A percentile compares a stretch with the other conserved stretches of the same genome.
phyloP scores from a whole-genome alignment of 2,797 vertebrate genomes.

The Tadarida brasiliensis region DNA sequence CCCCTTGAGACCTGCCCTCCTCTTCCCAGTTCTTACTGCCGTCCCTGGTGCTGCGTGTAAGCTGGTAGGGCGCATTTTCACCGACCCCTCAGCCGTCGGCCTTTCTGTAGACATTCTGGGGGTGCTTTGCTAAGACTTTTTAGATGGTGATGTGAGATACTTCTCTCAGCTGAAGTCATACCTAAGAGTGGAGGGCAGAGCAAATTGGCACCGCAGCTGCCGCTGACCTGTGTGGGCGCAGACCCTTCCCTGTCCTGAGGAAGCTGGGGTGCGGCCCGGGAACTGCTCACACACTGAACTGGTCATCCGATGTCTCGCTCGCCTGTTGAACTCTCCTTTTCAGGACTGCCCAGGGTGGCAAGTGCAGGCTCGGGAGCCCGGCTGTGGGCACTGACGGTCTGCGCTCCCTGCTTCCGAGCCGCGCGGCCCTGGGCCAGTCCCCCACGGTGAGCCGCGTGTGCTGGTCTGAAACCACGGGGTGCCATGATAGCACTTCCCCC shows the following conservation, averaged over 20 bases:
- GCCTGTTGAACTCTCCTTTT: background rate
- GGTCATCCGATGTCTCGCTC: no score
- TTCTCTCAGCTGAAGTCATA: conserved; percentile 39
- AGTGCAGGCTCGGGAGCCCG: background rate
- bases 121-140: background rate
- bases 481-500: background rate
- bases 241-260: background rate
- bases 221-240: background rate
- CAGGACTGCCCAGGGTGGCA: background rate
- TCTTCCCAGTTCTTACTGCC: background rate
- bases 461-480: background rate
- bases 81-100: background rate
- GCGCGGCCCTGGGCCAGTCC: background rate
- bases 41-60: background rate
- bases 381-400: background rate
- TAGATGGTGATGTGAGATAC: background rate
- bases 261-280: no score
- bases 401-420: background rate
- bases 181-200: background rate
- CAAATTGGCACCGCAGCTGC: background rate
- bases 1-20: background rate
- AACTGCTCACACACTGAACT: background rate
- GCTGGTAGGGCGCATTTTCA: background rate
- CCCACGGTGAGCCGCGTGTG: no score
- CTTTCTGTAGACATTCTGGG: conserved; percentile 8